phyloP scores from a whole-genome alignment of 2,888 invertebrate species.

The Tetragnatha montana region DNA sequence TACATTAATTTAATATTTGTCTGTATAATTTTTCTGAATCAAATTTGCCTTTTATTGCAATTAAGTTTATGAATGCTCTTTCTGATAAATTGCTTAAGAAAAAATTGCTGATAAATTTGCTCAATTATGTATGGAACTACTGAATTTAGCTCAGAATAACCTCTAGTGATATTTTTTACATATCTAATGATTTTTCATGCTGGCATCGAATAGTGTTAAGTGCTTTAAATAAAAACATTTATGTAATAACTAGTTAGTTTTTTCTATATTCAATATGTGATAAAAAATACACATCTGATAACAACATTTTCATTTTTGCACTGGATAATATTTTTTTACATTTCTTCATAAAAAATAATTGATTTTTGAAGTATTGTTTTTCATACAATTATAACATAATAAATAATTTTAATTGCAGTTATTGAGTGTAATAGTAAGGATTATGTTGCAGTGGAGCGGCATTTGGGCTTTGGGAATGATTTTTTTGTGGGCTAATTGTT shows the following conservation, averaged over 20 bases:
- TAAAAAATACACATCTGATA: too few relatives aligned
- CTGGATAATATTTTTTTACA: too few relatives aligned
- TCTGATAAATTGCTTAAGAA: too few relatives aligned
- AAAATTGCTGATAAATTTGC: background rate
- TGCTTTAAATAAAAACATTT: slow-evolving; percentile 32
- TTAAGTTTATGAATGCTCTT: background rate
- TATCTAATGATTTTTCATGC: slow-evolving; percentile 35
- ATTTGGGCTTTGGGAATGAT: too few relatives aligned
- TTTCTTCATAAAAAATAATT: too few relatives aligned
- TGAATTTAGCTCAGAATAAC: slow-evolving; percentile 5
- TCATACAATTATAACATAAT: too few relatives aligned
- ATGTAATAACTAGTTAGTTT: background rate
- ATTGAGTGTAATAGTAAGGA: too few relatives aligned
- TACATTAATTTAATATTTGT: background rate
- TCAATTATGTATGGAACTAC: slow-evolving; percentile 16
- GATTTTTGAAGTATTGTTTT: too few relatives aligned
- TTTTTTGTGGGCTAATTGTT: too few relatives aligned
- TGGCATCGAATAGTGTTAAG: slow-evolving; percentile 29
- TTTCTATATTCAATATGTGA: background rate
- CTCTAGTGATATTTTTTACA: slow-evolving; percentile 38
- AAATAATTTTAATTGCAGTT: too few relatives aligned
- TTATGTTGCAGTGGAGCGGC: too few relatives aligned
- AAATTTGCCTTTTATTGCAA: background rate
- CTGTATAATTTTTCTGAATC: background rate
- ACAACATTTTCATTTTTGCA: too few relatives aligned